Evolutionary conservation across 2,797 vertebrate genomes (phyloP).

Genomic region (Hippopotamyrus pictus): DNA sequence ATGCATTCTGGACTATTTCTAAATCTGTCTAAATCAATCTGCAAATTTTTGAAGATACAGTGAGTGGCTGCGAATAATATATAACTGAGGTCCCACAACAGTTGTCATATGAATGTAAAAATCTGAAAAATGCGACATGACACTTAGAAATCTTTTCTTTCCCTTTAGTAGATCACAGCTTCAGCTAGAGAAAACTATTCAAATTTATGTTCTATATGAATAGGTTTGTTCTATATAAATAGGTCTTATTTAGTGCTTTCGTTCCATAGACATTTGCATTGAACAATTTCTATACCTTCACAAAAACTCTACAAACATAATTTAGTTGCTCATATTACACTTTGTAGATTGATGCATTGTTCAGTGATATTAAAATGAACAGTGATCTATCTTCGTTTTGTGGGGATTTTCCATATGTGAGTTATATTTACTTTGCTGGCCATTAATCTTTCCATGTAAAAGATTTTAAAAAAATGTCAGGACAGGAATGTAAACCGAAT

Average conservation of each 20-base stretch:
- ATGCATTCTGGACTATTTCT: not conserved
- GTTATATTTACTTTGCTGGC: conserved; percentile 33
- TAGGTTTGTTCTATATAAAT: not conserved
- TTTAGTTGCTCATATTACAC: not conserved
- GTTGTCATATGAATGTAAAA: conserved; percentile 4
- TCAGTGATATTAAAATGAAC: not conserved
- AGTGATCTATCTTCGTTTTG: not conserved
- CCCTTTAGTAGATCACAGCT: not conserved
- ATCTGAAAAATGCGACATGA: not conserved
- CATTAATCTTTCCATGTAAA: conserved; percentile 51
- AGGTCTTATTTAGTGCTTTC: not conserved
- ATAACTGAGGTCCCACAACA: not conserved
- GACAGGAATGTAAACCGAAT: conserved; percentile 47
- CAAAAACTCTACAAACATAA: not conserved
- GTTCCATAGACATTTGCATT: not conserved
- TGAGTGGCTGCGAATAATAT: not conserved
- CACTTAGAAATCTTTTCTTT: conserved; percentile 1
- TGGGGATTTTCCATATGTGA: conserved; percentile 22
- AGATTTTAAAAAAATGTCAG: conserved; percentile 44
- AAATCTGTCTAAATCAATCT: not conserved
- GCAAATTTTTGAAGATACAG: not conserved
- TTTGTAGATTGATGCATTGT: not conserved
- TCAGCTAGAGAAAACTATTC: not conserved
- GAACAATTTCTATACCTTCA: not conserved
- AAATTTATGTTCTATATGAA: not conserved